Conservation (phyloP, 2,888 invertebrate species). For the Dyspetes luteomarginatus region DNA sequence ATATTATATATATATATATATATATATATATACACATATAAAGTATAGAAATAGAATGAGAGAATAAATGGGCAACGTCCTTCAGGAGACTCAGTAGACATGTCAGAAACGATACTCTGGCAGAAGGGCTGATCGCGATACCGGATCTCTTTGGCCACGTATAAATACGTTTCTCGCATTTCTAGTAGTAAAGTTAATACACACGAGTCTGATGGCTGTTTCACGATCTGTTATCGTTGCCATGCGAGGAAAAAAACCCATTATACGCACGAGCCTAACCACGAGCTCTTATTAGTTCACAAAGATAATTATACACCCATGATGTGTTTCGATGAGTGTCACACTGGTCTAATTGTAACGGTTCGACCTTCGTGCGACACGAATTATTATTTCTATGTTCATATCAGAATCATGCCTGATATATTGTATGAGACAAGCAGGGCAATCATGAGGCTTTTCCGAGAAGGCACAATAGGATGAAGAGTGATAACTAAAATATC, state of each 20-base stretch:
- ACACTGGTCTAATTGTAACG: constrained; percentile 34
- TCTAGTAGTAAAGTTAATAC: constrained; percentile 26
- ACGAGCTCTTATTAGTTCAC: constrained; percentile 38
- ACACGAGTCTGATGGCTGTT: constrained; percentile 10
- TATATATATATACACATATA: too few relatives aligned
- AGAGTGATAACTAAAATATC: constrained; percentile 5
- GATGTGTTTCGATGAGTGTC: constrained; percentile 51
- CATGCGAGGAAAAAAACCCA: constrained; percentile 40
- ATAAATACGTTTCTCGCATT: constrained; percentile 29
- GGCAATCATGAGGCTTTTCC: not conserved
- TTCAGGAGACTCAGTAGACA: constrained; percentile 10
- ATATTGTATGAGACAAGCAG: not conserved
- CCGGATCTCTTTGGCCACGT: constrained; percentile 5
- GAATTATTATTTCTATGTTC: not conserved
- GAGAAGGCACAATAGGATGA: not conserved
- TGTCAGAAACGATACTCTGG: not conserved
- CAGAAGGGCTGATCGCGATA: not conserved
- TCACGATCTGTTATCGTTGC: constrained; percentile 35
- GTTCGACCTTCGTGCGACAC: constrained; percentile 43
- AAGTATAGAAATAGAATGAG: constrained; percentile 1
- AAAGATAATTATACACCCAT: constrained; percentile 44
- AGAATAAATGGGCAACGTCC: constrained; percentile 18
- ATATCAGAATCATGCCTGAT: not conserved
- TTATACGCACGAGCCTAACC: constrained; percentile 49
- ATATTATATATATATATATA: too few relatives aligned